These are phyloP conservation scores for Corythornis vintsioides DNA, from an alignment of 2,113 vertebrate genomes.

Conservation along the genomic window DNA sequence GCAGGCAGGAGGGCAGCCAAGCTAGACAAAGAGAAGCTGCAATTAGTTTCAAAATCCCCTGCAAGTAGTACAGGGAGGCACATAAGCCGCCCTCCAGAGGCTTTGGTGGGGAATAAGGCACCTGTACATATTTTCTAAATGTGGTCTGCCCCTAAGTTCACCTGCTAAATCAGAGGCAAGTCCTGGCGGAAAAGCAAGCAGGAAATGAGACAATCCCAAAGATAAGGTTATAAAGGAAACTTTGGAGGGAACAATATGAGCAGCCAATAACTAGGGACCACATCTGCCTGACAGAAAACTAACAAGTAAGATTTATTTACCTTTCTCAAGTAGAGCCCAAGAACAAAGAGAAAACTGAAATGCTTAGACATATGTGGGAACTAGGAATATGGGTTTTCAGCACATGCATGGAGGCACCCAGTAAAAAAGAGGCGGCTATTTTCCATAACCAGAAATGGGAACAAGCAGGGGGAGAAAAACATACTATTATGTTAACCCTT, in stretches of 20 bases:
- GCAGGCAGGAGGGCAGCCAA: conserved; percentile 24
- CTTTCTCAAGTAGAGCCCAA: neutral
- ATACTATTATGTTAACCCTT: neutral
- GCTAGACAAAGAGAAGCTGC: neutral
- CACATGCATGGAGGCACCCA: neutral
- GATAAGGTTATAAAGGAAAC: conserved; percentile 21
- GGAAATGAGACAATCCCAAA: conserved; percentile 41
- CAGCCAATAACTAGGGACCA: neutral
- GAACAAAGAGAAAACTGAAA: conserved; percentile 18
- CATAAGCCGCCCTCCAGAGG: neutral
- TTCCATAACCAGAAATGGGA: neutral
- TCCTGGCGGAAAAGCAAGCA: conserved; percentile 4
- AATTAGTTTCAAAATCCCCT: conserved; percentile 5
- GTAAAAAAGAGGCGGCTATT: neutral
- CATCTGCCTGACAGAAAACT: neutral
- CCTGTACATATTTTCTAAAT: neutral
- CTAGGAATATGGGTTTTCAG: neutral
- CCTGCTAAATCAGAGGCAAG: conserved; percentile 32
- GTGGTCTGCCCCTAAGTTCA: conserved; percentile 13
- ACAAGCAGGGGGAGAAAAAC: neutral
- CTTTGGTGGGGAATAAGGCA: neutral
- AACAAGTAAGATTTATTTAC: conserved; percentile 14
- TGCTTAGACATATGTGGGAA: neutral
- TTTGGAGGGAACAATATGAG: neutral
- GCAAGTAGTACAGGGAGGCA: neutral